A percentile compares a stretch with the other conserved stretches of the same genome.
Conservation (phyloP, 2,113 vertebrate species). For the Coreoperca whiteheadi region DNA sequence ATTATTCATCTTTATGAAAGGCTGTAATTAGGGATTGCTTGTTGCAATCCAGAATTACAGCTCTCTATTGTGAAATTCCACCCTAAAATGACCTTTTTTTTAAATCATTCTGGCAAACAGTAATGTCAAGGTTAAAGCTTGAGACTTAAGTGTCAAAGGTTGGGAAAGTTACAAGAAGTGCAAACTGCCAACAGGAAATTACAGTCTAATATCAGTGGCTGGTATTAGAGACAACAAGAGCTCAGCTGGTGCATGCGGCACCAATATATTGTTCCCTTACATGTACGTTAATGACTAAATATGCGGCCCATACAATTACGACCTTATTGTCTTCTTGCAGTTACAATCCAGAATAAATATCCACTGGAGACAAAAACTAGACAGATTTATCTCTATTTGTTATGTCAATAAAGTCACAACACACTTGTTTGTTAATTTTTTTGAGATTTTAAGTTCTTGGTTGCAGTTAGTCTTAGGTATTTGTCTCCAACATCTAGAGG, state of each 20-base stretch:
- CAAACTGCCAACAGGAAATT: background rate
- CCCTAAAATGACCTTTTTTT: background rate
- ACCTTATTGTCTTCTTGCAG: background rate
- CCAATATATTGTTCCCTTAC: no score
- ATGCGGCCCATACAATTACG: background rate
- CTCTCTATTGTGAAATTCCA: constrained; percentile 23
- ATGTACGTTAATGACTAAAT: no score
- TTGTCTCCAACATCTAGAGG: no score
- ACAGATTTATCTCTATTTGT: no score
- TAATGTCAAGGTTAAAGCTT: background rate
- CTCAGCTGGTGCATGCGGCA: background rate
- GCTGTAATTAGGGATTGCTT: constrained; percentile 40
- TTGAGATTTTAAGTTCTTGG: no score
- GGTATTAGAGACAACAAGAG: background rate
- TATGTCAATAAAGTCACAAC: no score
- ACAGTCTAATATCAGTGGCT: background rate
- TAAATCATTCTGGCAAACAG: constrained; percentile 13
- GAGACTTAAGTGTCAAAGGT: background rate
- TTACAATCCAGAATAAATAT: no score
- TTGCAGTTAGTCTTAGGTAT: no score
- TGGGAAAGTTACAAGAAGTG: background rate
- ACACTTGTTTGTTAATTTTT: no score
- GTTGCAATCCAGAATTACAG: background rate
- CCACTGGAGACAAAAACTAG: no score
- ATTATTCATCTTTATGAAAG: constrained; percentile 29